Base-by-base conservation (phyloP, 2,888 invertebrate genomes). In the Sarcophaga subvicina region DNA sequence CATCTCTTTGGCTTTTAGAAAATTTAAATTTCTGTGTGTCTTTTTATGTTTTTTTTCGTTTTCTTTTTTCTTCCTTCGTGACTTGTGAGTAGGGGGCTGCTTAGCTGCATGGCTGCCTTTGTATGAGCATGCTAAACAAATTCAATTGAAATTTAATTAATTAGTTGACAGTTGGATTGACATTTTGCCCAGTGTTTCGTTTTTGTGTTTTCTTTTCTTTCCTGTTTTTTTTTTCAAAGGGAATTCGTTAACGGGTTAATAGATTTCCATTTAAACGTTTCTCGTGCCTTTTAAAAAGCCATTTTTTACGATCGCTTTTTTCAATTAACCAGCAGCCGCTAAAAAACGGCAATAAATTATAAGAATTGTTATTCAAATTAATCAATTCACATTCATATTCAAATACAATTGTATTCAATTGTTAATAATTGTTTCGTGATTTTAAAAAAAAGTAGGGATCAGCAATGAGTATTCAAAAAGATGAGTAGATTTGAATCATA, bases 81-180 rank as follows among this genome's bases (percentile, higher is more conserved):
- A 54, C 14, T 54, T 14, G 54, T 14, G 17, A 54, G 54, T 14
- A 54, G 17, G 17, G 54, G 12, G 2, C 37, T 37, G 37, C 37
- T 10, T 37, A 37, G 6, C 6, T 37, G 37, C 37, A 6, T 37
- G 37, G 1, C 37, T 37, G 6, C 37, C 37, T 37, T 49, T 14
- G 25, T 37, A 71, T 27, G 82, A 25, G 64, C 63, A 66, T 69
- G 76, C 83, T 83, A 89, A 91, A 91, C 90, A 92, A 91, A 90
- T 92, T 92, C 92, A 92, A 92, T 92, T 92, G 92, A 92, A 92
- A 91, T 92, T 92, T 92, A 92, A 92, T 92, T 92, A 92, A 92
- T 92, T 92, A 92, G 92, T 91, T 91, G 92, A 92, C 92, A 92
- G 92, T 90, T 89, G 90, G 91, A 91, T 91, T 91, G 92, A 91